Conservation (phyloP, 2,797 vertebrate genomes). For the Anas flavirostris region DNA sequence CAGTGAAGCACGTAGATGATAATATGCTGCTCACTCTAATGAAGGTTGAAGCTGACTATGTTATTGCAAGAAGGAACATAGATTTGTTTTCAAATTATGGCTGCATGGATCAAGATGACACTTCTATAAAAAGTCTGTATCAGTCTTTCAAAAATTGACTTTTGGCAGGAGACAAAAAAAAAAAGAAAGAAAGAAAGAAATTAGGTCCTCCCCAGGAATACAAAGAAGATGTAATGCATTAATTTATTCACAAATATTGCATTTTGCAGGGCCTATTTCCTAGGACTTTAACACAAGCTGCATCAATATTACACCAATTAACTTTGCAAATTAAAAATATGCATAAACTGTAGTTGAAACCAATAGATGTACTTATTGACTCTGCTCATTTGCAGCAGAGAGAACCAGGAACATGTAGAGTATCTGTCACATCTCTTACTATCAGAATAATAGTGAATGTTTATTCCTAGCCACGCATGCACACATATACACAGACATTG, state of each 20-base stretch:
- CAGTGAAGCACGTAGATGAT: background rate
- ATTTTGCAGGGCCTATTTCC: background rate
- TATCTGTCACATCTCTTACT: background rate
- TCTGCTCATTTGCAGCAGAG: background rate
- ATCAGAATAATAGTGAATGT: background rate
- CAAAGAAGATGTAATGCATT: background rate
- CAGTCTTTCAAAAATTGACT: background rate
- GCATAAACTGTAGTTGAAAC: background rate
- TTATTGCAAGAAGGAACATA: constrained; percentile 53
- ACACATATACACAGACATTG: background rate
- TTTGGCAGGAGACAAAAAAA: background rate
- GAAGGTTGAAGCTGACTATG: constrained; percentile 50
- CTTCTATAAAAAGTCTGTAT: constrained; percentile 26
- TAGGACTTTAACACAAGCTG: background rate
- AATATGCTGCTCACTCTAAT: constrained; percentile 7
- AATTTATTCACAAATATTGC: constrained; percentile 28
- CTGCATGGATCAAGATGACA: constrained; percentile 41
- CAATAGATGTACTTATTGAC: background rate
- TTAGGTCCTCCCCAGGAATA: constrained; percentile 4
- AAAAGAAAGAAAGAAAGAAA: constrained; percentile 40
- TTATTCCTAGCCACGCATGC: background rate
- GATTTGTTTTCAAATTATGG: constrained; percentile 46
- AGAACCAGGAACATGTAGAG: background rate
- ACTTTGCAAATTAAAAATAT: constrained; percentile 37
- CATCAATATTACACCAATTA: background rate